These are phyloP conservation scores for Merops nubicus DNA, from an alignment of 2,113 vertebrate genomes.

Conservation along the genomic window DNA sequence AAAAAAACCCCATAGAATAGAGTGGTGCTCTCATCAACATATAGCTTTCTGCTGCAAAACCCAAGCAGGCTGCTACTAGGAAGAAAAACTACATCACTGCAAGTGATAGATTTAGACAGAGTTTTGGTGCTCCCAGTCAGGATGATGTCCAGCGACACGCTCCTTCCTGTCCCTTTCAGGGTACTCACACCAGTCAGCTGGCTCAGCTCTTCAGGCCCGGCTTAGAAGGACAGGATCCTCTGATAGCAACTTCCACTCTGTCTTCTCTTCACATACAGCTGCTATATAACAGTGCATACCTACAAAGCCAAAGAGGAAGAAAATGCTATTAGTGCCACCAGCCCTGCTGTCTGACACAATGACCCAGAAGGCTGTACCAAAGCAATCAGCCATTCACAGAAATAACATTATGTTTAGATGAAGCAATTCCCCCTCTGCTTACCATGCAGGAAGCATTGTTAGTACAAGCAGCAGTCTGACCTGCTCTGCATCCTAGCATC, in stretches of 20 bases:
- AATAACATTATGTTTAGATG: background rate
- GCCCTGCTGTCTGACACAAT: background rate
- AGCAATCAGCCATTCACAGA: background rate
- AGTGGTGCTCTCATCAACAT: background rate
- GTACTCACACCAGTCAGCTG: background rate
- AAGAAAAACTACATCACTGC: background rate
- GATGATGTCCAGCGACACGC: background rate
- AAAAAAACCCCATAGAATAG: background rate
- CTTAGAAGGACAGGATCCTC: background rate
- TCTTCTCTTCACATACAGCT: constrained; percentile 17
- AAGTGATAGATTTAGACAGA: background rate
- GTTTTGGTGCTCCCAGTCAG: background rate
- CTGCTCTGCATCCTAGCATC: background rate
- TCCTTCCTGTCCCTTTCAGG: background rate
- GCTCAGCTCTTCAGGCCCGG: background rate
- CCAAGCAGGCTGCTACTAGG: background rate
- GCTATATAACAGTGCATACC: constrained; percentile 23
- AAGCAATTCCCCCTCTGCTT: background rate
- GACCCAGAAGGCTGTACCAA: background rate
- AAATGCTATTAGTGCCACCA: background rate
- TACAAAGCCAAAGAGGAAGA: constrained; percentile 1
- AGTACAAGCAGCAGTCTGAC: background rate
- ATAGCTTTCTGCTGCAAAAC: background rate
- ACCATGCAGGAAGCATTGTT: background rate
- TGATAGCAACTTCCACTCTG: rapidly evolving